Evolutionary conservation across 2,113 vertebrate species (phyloP).

Genomic region (Callaeas wilsoni): DNA sequence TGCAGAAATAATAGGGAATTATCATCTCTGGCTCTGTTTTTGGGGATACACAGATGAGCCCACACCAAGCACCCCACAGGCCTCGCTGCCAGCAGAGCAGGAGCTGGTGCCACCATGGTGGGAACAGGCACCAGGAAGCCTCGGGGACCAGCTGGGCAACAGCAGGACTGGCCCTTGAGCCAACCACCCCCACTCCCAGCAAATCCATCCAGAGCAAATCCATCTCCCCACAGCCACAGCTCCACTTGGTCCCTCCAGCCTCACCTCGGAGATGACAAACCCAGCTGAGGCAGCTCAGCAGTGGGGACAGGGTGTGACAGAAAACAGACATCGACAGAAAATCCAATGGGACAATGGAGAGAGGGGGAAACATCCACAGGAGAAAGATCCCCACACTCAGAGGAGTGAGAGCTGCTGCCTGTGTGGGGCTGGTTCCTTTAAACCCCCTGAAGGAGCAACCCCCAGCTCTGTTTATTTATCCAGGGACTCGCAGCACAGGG

Average conservation of each 20-base stretch:
- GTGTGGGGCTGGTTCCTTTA: background rate
- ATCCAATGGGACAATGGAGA: fast-evolving
- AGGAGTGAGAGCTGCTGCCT: background rate
- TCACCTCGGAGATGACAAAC: background rate
- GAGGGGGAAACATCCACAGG: background rate
- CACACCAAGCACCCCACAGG: background rate
- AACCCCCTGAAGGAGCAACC: background rate
- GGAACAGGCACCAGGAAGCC: background rate
- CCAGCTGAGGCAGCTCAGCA: background rate
- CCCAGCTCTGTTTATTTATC: background rate
- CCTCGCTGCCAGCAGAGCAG: fast-evolving
- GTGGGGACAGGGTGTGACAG: background rate
- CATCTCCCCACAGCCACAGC: background rate
- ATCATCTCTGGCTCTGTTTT: background rate
- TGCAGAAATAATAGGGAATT: background rate
- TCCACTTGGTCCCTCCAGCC: background rate
- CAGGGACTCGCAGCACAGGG: background rate
- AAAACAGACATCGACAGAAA: background rate
- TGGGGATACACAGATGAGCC: background rate
- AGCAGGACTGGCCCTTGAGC: background rate
- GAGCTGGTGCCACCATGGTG: background rate
- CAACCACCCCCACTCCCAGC: background rate
- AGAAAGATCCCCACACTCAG: background rate
- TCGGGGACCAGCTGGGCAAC: background rate
- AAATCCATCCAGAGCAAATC: background rate